Base-by-base conservation (phyloP, 2,113 vertebrate genomes). In the Mus spicilegus region DNA sequence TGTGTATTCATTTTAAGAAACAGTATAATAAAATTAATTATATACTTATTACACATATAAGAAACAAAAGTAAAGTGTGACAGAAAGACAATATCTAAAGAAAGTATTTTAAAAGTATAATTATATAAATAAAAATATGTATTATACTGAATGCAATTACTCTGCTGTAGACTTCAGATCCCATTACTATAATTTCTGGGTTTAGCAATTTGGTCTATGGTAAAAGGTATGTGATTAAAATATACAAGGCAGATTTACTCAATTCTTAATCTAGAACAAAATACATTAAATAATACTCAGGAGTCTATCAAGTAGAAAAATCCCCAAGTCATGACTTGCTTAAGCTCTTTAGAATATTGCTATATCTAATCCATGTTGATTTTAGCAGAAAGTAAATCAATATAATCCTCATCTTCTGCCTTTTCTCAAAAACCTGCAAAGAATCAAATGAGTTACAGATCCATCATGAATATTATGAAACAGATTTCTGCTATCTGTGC, bases 361-460 rank as follows among this genome's bases (percentile, higher is more conserved):
- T 95, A 14, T 84, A 30, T 89, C 46, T 82, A 95, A 96, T 93
- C 36, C 69, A 24, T 86, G 7, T 69, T 96, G 39, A 93, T 93
- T 96, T 93, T 94, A 95, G 91, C n/a, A 67, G 7, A 51, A 88
- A 72, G 26, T 82, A 96, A 96, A 94, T 84, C 10, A 73, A 49
- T 61, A 91, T 61, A 94, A 91, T 89, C 86, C 13, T 93, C 9
- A 75, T 94, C 5, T 78, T 90, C 89, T 46, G 89, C 28, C 36
- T 91, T 89, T 95, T 87, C 70, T 75, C 36, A 67, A 90, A 92
- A 94, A 39, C 13, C 17, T 76, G 69, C 20, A 92, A 78, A 87
- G 14, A 78, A 92, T 89, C 42, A 90, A 95, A 90, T 92, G 42
- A 95, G 75, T 93, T 97, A 73, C 73, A 95, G 96, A 96, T 82